A percentile compares a stretch with the other conserved stretches of the same genome.
Evolutionary conservation across 2,113 vertebrate species (phyloP).

Genomic region (Muscicapa adusta): DNA sequence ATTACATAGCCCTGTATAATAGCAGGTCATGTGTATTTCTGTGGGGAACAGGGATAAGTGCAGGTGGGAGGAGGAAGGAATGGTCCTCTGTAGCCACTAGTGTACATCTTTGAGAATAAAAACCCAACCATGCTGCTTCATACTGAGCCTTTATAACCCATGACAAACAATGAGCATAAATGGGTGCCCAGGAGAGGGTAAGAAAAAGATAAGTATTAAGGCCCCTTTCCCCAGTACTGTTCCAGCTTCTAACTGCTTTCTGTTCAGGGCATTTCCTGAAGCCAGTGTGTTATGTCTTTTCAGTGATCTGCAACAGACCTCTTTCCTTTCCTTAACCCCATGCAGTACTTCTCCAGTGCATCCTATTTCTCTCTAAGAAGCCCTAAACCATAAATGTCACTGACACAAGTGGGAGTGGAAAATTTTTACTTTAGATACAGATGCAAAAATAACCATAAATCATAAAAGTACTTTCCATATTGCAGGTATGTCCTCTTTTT

Average conservation of each 20-base stretch:
- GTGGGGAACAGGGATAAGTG: neutral
- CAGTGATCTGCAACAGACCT: neutral
- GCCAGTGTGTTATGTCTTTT: neutral
- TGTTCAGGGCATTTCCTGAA: neutral
- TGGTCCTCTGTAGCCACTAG: neutral
- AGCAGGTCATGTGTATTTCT: neutral
- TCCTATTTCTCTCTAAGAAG: neutral
- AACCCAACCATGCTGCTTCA: neutral
- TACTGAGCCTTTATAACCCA: neutral
- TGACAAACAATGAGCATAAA: neutral
- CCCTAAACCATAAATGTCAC: neutral
- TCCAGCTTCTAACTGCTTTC: neutral
- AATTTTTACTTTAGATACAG: neutral
- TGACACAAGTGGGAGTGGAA: neutral
- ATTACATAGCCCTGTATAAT: neutral
- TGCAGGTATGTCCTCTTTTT: neutral
- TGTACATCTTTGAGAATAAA: neutral
- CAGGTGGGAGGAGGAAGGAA: neutral
- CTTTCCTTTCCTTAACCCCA: neutral
- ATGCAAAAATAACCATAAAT: neutral
- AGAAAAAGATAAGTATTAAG: neutral
- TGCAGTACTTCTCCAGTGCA: neutral
- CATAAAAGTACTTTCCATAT: neutral
- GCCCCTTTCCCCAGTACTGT: neutral
- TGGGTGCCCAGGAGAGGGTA: fast-evolving